Evolutionary conservation across 2,113 vertebrate genomes (phyloP).

Genomic region (Ceuthmochares aereus): DNA sequence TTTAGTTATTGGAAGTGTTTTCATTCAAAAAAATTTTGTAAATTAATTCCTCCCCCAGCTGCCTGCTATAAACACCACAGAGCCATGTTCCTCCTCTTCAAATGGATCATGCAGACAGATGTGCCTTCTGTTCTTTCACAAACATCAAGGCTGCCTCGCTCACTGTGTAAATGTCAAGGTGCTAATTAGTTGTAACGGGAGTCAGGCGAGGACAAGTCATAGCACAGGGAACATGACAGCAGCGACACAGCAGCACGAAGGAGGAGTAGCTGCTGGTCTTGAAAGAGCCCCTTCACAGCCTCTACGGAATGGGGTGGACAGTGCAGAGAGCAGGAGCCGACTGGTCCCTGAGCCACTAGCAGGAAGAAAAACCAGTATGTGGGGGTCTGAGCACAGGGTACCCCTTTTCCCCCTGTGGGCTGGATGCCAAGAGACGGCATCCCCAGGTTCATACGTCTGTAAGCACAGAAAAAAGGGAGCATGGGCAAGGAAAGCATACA

Average conservation of each 20-base stretch:
- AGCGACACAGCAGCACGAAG: neutral
- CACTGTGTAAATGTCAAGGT: conserved; percentile 39
- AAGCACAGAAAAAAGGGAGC: neutral
- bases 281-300: neutral
- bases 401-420: neutral
- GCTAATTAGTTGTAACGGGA: conserved; percentile 15
- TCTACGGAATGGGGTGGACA: neutral
- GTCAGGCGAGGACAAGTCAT: conserved; percentile 37
- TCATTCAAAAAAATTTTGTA: conserved; percentile 61
- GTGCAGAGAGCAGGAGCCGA: rapidly evolving
- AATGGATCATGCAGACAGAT: conserved; percentile 54
- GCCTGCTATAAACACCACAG: conserved; percentile 29
- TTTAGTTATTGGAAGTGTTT: conserved; percentile 47
- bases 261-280: neutral
- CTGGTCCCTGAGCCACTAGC: rapidly evolving
- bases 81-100: conserved; percentile 34
- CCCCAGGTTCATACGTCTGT: rapidly evolving
- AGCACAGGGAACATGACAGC: neutral
- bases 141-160: conserved; percentile 5
- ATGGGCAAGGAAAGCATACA: rapidly evolving
- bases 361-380: rapidly evolving
- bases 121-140: conserved; percentile 53
- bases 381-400: neutral
- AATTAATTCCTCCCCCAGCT: conserved; percentile 62
- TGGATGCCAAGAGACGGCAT: neutral